Base-by-base conservation (phyloP, 2,888 invertebrate genomes). In the Abscondita cerata region DNA sequence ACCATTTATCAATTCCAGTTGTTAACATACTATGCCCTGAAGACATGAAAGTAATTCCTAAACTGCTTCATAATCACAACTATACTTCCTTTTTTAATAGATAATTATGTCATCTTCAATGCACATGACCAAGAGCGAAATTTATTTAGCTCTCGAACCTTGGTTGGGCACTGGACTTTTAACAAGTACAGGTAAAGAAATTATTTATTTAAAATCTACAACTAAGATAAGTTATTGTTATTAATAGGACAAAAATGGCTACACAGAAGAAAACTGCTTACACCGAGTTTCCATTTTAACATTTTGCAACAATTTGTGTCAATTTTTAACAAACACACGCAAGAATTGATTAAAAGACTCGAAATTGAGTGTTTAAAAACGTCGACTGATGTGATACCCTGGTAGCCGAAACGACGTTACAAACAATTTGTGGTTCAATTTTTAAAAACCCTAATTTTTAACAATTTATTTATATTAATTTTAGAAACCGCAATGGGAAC, bases 401-500 rank as follows among this genome's bases (percentile, higher is more conserved):
- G n/a, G 2, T 19, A 2, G 20, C 18, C 2, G 20, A 18, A 18
- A 18, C 11, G 3, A 44, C 44, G 2, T 44, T 44, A 18, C 15
- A 18, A 9, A 9, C 44, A 70, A 85, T 87, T 51, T 84, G 83
- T 70, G 85, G 85, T 85, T 75, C 73, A 72, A 38, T 46, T 18
- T 15, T n/a, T n/a, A n/a, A n/a, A n/a, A 47, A 25, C 20, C 31
- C 11, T 16, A 53, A 40, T 65, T 76, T 79, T 59, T 67, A 4
- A 25, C 2, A 25, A 6, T 6, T 9, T n/a, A 12, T 9, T 25
- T 31, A 25, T 25, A 33, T 33, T 31, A 2, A 8, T 40, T 40
- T 13, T 12, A 85, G 85, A 86, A 81, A 85, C 87, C 18, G 89
- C 92, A 1, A 89, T 92, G 87, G 92, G 92, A 1, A 84, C 85